phyloP scores from a whole-genome alignment of 2,888 invertebrate species.

The Trissolcus japonicus region DNA sequence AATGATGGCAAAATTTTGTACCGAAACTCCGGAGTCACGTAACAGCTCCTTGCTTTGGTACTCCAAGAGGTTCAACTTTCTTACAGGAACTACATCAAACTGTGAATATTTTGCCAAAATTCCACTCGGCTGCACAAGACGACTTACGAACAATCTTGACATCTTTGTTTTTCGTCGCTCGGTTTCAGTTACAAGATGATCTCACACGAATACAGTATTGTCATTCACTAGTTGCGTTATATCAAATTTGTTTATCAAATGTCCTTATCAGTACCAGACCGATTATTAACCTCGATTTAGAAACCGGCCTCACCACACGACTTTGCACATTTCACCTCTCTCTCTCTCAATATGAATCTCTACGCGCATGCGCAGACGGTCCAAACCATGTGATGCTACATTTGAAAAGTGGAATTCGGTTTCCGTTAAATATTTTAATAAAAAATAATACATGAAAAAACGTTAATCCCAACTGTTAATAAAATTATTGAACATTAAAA shows the following conservation, averaged over 20 bases:
- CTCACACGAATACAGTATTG: not conserved
- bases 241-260: slow-evolving; percentile 27
- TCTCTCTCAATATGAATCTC: not conserved
- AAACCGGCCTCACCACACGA: slow-evolving; percentile 26
- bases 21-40: slow-evolving; percentile 89
- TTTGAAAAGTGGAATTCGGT: not conserved
- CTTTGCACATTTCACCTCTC: slow-evolving; percentile 2
- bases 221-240: slow-evolving; percentile 12
- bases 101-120: slow-evolving; percentile 62
- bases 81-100: slow-evolving; percentile 60
- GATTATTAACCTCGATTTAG: slow-evolving; percentile 45
- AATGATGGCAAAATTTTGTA: slow-evolving; percentile 91
- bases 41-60: slow-evolving; percentile 97
- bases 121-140: slow-evolving; percentile 57
- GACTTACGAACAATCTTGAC: slow-evolving; percentile 68
- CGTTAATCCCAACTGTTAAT: not conserved
- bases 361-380: not conserved
- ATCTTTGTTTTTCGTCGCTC: slow-evolving; percentile 58
- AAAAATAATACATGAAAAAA: not conserved
- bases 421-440: not conserved
- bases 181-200: not conserved
- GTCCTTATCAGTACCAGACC: slow-evolving; percentile 16
- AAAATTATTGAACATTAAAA: not conserved
- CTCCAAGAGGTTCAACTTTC: slow-evolving; percentile 94
- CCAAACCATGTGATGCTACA: not conserved